A percentile compares a stretch with the other conserved stretches of the same genome.
phyloP scores from a whole-genome alignment of 1,140 invertebrate species.

The Drosophila mauritiana region DNA sequence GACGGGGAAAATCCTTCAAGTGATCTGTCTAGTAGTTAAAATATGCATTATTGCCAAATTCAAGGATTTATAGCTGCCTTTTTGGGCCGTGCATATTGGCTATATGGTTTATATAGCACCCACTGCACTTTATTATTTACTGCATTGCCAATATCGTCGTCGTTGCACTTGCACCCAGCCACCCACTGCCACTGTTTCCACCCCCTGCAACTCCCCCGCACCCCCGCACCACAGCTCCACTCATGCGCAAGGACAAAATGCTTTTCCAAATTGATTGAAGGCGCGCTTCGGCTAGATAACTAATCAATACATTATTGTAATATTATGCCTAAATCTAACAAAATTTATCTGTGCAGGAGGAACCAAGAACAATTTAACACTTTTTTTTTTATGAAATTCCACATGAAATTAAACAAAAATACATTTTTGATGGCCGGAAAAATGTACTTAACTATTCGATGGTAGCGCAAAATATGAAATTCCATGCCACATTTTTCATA shows the following conservation, averaged over 20 bases:
- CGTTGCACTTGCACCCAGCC: constrained; percentile 1
- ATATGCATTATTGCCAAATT: too few species aligned
- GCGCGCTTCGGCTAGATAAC: constrained; percentile 38
- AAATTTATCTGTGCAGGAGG: not conserved
- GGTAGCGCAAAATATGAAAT: not conserved
- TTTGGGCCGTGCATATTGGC: too few species aligned
- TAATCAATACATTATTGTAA: constrained; percentile 56
- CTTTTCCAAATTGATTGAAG: constrained; percentile 53
- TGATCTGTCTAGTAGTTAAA: too few species aligned
- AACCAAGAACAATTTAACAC: too few species aligned
- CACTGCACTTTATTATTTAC: constrained; percentile 53
- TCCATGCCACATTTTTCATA: not conserved
- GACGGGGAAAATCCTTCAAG: too few species aligned
- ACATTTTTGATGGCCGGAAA: not conserved
- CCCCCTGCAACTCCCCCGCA: not conserved
- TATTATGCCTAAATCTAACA: constrained; percentile 10
- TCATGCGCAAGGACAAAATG: constrained; percentile 53
- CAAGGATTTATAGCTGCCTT: too few species aligned
- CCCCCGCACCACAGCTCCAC: constrained; percentile 11
- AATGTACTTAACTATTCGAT: not conserved
- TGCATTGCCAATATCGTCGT: constrained; percentile 43
- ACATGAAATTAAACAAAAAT: not conserved
- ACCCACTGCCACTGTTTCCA: not conserved
- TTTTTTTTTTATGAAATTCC: too few species aligned
- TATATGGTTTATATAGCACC: constrained; percentile 5